Evolutionary conservation across 2,113 vertebrate genomes (phyloP).

Genomic region (Polyodon spathula): DNA sequence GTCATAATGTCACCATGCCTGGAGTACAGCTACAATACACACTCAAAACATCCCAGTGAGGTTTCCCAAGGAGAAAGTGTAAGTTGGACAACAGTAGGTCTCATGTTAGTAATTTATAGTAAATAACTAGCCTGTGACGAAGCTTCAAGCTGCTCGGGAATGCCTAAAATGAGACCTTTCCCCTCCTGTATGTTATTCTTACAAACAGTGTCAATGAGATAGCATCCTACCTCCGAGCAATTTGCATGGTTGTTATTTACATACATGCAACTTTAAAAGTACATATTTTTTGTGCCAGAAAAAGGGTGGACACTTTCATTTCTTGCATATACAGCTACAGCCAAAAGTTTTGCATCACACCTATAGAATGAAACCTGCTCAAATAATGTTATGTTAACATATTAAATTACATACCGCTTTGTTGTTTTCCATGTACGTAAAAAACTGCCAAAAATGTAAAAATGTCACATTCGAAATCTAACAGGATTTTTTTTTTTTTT

Average conservation of each 20-base stretch:
- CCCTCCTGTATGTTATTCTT: slow-evolving; percentile 57
- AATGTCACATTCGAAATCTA: too few species aligned
- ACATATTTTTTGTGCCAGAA: slow-evolving; percentile 36
- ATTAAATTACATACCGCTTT: too few species aligned
- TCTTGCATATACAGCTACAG: slow-evolving; percentile 14
- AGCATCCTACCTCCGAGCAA: slow-evolving; percentile 65
- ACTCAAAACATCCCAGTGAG: slow-evolving; percentile 20
- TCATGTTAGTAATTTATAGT: slow-evolving; percentile 54
- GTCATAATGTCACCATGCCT: not conserved
- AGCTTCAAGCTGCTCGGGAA: slow-evolving; percentile 52
- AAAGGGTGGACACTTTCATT: slow-evolving; percentile 69
- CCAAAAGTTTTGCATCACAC: too few species aligned
- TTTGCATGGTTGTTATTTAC: slow-evolving; percentile 65
- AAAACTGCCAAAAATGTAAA: too few species aligned
- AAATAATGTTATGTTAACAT: too few species aligned
- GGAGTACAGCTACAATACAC: slow-evolving; percentile 16
- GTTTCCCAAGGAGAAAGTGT: slow-evolving; percentile 57
- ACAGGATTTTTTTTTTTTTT: too few species aligned
- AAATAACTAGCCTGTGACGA: slow-evolving; percentile 67
- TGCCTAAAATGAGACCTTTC: slow-evolving; percentile 52
- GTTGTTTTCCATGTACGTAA: too few species aligned
- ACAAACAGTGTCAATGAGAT: slow-evolving; percentile 62
- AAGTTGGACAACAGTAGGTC: slow-evolving; percentile 49
- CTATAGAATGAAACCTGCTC: too few species aligned
- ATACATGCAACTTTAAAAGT: slow-evolving; percentile 67